Evolutionary conservation across 2,888 invertebrate species (phyloP).

Genomic region (Polydrusus tereticollis): DNA sequence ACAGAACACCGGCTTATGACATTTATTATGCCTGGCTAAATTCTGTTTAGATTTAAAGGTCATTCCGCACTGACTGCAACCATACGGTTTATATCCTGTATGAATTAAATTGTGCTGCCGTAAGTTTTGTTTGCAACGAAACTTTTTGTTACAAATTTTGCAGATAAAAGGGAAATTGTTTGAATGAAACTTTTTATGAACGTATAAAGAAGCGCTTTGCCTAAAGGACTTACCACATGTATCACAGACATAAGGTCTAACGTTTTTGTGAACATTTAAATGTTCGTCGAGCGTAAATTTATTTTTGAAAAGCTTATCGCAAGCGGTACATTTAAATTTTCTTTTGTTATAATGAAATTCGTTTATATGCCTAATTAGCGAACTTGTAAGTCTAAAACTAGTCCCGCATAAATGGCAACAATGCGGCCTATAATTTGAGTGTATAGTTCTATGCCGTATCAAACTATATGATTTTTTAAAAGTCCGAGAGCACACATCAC

Average conservation of each 20-base stretch:
- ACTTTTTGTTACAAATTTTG: conserved; percentile 70
- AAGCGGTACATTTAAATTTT: conserved; percentile 69
- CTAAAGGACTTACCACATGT: conserved; percentile 70
- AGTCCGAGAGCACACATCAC: conserved; percentile 66
- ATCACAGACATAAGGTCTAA: conserved; percentile 70
- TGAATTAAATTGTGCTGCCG: conserved; percentile 71
- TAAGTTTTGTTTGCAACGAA: conserved; percentile 70
- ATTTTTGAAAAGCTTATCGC: conserved; percentile 69
- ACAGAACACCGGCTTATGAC: conserved; percentile 66
- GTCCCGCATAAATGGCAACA: conserved; percentile 71
- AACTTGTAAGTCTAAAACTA: conserved; percentile 68
- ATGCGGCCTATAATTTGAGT: conserved; percentile 66
- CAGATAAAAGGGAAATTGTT: conserved; percentile 65
- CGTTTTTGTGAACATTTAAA: conserved; percentile 67
- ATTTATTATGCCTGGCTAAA: conserved; percentile 64
- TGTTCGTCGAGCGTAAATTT: conserved; percentile 70
- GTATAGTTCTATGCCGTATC: conserved; percentile 68
- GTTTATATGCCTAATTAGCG: conserved; percentile 70
- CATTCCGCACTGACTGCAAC: conserved; percentile 69
- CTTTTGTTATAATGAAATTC: conserved; percentile 68
- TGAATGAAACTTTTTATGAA: conserved; percentile 56
- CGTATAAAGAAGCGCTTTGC: conserved; percentile 67
- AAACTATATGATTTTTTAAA: conserved; percentile 63
- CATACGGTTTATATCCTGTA: conserved; percentile 70
- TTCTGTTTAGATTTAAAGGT: conserved; percentile 68